Evolutionary conservation across 2,888 invertebrate genomes (phyloP).

Genomic region (Melanophora roralis): DNA sequence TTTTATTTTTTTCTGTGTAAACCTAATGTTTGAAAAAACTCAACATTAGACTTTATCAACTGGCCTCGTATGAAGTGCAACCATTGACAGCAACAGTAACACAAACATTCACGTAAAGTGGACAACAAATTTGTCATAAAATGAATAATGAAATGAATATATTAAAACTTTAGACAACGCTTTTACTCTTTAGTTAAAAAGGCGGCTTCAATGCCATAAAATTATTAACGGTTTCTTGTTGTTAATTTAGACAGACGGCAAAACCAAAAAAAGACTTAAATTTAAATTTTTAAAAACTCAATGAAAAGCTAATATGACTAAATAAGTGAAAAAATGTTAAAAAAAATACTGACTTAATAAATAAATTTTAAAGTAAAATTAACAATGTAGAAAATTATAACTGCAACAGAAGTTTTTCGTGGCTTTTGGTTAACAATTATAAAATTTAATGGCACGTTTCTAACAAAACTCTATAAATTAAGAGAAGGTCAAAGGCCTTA

Average conservation of each 20-base stretch:
- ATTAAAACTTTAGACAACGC: background rate
- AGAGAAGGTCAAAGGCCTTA: background rate
- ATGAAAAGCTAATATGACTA: constrained; percentile 11
- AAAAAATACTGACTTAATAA: background rate
- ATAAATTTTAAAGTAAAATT: constrained; percentile 17
- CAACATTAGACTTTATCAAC: background rate
- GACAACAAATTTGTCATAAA: constrained; percentile 54
- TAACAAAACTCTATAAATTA: background rate
- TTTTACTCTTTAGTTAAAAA: background rate
- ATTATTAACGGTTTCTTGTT: constrained; percentile 41
- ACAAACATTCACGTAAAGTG: constrained; percentile 28
- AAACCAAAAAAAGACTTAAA: background rate
- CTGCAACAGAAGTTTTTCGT: too few species aligned
- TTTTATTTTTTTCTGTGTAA: too few species aligned
- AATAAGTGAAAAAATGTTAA: constrained; percentile 18
- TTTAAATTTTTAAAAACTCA: background rate
- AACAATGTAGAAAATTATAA: too few species aligned
- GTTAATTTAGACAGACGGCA: constrained; percentile 15
- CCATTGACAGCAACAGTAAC: background rate
- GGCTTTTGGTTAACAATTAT: too few species aligned
- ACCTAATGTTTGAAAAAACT: too few species aligned
- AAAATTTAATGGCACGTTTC: constrained; percentile 7
- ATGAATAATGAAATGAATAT: constrained; percentile 41
- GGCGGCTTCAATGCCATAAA: constrained; percentile 22
- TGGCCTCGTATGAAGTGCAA: background rate